These are phyloP conservation scores for Hippolais icterina DNA, from an alignment of 2,113 vertebrate genomes.

Conservation along the genomic window DNA sequence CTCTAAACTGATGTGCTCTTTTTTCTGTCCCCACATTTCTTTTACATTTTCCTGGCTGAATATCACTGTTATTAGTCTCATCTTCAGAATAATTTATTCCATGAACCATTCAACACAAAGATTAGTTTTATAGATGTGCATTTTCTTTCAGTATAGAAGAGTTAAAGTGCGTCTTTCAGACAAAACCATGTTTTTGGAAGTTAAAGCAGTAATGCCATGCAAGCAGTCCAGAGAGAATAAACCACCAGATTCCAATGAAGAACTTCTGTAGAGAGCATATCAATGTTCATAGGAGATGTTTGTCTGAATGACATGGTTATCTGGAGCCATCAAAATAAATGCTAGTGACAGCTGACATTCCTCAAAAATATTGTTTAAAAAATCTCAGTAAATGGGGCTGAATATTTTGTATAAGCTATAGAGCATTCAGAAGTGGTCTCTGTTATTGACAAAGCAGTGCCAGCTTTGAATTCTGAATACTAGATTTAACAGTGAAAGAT, in stretches of 20 bases:
- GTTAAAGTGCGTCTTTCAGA: not conserved
- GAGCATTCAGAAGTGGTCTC: not conserved
- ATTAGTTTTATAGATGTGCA: not conserved
- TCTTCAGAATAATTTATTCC: slow-evolving; percentile 25
- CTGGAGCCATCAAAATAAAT: not conserved
- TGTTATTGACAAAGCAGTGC: not conserved
- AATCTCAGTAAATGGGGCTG: not conserved
- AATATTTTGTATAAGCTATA: not conserved
- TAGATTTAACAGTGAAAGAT: not conserved
- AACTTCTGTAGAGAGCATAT: not conserved
- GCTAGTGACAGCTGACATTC: not conserved
- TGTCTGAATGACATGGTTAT: not conserved
- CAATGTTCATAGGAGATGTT: not conserved
- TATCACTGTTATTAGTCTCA: not conserved
- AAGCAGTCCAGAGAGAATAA: not conserved
- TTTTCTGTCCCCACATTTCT: not conserved
- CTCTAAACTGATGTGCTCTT: not conserved
- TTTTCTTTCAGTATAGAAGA: not conserved
- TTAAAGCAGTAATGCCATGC: not conserved
- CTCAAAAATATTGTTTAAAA: not conserved
- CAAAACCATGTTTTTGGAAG: not conserved
- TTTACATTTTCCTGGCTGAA: not conserved
- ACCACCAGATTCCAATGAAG: not conserved
- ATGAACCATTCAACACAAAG: not conserved
- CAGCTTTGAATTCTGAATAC: not conserved